A percentile compares a stretch with the other conserved stretches of the same genome.
Conservation (phyloP, 2,888 invertebrate species). For the Plebejus melissa region DNA sequence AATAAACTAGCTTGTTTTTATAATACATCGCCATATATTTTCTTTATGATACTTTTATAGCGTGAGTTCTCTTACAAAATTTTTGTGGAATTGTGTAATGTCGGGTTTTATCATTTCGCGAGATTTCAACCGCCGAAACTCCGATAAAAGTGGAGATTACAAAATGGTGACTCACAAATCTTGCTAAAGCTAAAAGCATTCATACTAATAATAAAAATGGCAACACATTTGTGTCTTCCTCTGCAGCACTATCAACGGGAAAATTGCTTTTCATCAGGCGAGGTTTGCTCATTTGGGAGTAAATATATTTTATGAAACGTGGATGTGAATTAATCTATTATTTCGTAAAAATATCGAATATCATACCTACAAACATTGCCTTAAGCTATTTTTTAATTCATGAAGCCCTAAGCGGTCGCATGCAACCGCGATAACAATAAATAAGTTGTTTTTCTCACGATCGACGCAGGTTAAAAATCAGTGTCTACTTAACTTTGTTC, state of each 20-base stretch:
- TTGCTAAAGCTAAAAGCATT: neutral
- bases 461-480: no score
- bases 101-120: neutral
- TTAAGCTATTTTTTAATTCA: no score
- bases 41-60: slow-evolving; percentile 24
- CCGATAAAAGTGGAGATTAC: neutral
- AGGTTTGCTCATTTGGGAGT: neutral
- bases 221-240: neutral
- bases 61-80: neutral
- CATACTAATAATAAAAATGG: neutral
- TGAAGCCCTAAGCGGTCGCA: no score
- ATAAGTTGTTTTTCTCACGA: no score
- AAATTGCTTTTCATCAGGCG: neutral
- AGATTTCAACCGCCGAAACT: neutral
- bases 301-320: neutral
- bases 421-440: no score
- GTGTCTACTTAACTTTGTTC: no score
- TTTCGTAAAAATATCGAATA: no score
- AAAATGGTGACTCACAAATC: neutral
- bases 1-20: slow-evolving; percentile 31
- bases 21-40: slow-evolving; percentile 20
- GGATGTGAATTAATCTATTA: no score
- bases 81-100: neutral
- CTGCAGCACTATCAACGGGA: neutral
- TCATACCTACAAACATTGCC: no score